These are phyloP conservation scores for Brotogeris chrysoptera DNA, from an alignment of 2,797 vertebrate species.

Conservation along the genomic window DNA sequence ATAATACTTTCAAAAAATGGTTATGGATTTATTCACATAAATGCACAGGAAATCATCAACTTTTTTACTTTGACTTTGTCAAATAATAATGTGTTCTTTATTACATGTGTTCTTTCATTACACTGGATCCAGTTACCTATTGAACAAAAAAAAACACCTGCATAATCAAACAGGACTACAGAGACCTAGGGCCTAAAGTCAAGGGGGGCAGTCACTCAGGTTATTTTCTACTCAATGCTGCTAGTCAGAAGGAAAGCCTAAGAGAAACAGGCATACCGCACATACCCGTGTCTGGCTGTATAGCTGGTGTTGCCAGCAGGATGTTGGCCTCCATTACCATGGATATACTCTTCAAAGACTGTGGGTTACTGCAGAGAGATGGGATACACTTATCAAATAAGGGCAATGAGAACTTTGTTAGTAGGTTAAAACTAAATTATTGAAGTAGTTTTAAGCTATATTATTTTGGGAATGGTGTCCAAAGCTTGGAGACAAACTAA, in stretches of 20 bases:
- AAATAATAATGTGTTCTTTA: not conserved
- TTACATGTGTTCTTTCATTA: not conserved
- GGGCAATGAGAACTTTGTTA: not conserved
- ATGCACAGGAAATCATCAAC: not conserved
- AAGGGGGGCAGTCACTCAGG: accelerated
- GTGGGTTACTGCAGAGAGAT: not conserved
- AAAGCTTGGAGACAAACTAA: not conserved
- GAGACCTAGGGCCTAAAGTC: not conserved
- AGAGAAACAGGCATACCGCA: not conserved
- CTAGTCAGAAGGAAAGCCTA: not conserved
- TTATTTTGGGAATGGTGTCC: not conserved
- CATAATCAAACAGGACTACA: not conserved
- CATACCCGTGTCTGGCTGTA: not conserved
- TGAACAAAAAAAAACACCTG: not conserved
- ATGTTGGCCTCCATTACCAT: not conserved
- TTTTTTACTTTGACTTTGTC: not conserved
- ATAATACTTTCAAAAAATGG: accelerated
- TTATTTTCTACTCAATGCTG: not conserved
- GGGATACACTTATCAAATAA: not conserved
- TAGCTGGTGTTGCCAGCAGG: not conserved
- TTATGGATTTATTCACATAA: accelerated
- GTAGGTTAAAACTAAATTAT: not conserved
- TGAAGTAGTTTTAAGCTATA: not conserved
- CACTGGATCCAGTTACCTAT: not conserved
- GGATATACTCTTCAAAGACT: not conserved